Percentiles rank a stretch among this genome's conserved stretches.
Evolutionary conservation across 2,797 vertebrate genomes (phyloP).

Genomic region (Danio kyathit): DNA sequence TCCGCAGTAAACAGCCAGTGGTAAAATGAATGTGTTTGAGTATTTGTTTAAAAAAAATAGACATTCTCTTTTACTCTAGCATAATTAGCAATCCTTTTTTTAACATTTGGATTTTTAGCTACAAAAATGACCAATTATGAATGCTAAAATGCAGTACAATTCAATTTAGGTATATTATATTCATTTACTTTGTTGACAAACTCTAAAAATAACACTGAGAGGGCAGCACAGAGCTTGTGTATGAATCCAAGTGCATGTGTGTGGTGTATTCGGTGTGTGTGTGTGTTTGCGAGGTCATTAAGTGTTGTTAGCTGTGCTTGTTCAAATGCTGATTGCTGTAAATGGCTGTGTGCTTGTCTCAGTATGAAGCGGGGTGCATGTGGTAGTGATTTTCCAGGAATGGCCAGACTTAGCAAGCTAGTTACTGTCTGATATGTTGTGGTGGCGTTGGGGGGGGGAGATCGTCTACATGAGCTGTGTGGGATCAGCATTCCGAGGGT

Average conservation of each 20-base stretch:
- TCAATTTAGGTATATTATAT: background rate
- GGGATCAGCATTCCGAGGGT: slow-evolving; percentile 59
- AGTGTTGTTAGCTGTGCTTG: slow-evolving; percentile 87
- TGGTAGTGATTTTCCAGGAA: slow-evolving; percentile 97
- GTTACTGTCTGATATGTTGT: slow-evolving; percentile 76
- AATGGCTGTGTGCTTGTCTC: slow-evolving; percentile 81
- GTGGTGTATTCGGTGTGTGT: slow-evolving; percentile 53
- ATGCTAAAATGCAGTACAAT: background rate
- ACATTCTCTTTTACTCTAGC: slow-evolving; percentile 25
- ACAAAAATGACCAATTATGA: background rate
- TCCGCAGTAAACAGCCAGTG: slow-evolving; percentile 58
- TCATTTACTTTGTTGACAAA: background rate
- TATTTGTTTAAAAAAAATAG: slow-evolving; percentile 35
- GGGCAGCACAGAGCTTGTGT: no score
- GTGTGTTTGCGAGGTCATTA: slow-evolving; percentile 82
- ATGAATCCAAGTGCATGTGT: slow-evolving; percentile 24
- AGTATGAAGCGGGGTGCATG: slow-evolving; percentile 87
- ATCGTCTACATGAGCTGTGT: slow-evolving; percentile 37
- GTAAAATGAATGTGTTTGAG: slow-evolving; percentile 51
- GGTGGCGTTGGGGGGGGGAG: background rate
- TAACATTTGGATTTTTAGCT: background rate
- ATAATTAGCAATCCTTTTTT: slow-evolving; percentile 20
- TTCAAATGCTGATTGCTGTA: slow-evolving; percentile 96
- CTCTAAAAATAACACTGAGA: background rate
- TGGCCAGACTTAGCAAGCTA: slow-evolving; percentile 72